These are phyloP conservation scores for Zoanthus solanderi DNA, from an alignment of 92 coral and sea anemone genomes.

Conservation along the genomic window DNA sequence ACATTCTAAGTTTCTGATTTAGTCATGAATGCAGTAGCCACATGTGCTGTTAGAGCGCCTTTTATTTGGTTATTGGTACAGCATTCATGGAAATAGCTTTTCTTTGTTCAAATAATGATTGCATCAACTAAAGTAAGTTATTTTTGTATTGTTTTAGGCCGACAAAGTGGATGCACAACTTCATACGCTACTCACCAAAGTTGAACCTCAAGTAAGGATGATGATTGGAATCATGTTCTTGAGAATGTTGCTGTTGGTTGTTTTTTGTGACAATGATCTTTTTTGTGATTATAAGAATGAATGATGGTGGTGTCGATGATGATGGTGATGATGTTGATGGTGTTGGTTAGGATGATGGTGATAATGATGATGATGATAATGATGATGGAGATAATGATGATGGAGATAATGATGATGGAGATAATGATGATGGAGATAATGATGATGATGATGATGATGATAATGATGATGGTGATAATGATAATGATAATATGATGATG, in stretches of 20 bases:
- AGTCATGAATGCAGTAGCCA: no score
- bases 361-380: not conserved
- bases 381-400: not conserved
- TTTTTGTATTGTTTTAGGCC: constrained; percentile 65
- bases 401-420: not conserved
- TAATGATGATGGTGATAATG: not conserved
- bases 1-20: no score
- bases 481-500: not conserved
- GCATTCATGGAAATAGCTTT: no score
- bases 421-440: not conserved
- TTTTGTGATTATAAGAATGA: not conserved
- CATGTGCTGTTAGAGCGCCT: no score
- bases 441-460: not conserved
- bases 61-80: no score
- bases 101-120: not conserved
- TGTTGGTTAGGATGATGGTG: no score
- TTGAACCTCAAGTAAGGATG: constrained; percentile 82
- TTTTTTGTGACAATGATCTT: not conserved
- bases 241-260: not conserved
- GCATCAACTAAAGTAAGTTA: not conserved
- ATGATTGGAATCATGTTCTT: not conserved
- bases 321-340: not conserved
- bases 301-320: not conserved
- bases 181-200: constrained; percentile 80
- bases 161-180: constrained; percentile 97